A percentile compares a stretch with the other conserved stretches of the same genome.
phyloP scores from a whole-genome alignment of 1,140 invertebrate species.

The Drosophila varians region DNA sequence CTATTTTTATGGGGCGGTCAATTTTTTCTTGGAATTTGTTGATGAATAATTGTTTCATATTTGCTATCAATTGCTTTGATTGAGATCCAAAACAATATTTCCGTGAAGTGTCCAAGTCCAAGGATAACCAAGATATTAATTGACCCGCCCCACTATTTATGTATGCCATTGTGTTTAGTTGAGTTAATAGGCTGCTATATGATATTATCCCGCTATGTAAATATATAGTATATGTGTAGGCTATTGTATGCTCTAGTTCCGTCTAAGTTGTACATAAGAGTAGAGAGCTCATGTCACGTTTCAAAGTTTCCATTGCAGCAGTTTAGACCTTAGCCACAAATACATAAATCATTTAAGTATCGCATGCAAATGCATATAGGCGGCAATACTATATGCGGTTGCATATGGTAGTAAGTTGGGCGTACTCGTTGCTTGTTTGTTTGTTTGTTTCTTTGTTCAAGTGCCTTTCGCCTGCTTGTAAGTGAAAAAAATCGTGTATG shows the following conservation, averaged over 20 bases:
- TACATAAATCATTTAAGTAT: constrained; percentile 7
- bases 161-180: constrained; percentile 47
- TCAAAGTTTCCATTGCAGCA: constrained; percentile 50
- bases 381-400: constrained; percentile 8
- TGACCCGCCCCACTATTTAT: constrained; percentile 17
- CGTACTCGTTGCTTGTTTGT: constrained; percentile 50
- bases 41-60: no score
- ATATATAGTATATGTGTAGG: constrained; percentile 26
- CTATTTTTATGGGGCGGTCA: constrained; percentile 29
- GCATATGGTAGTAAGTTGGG: constrained; percentile 44
- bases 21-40: no score
- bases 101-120: background rate
- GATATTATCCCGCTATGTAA: constrained; percentile 37
- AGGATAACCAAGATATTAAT: background rate
- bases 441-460: constrained; percentile 73
- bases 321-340: constrained; percentile 29
- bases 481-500: constrained; percentile 39
- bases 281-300: constrained; percentile 42
- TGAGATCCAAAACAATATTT: no score
- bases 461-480: constrained; percentile 60
- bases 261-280: constrained; percentile 43
- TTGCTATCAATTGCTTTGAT: no score
- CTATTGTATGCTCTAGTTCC: constrained; percentile 35
- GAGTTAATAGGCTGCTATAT: constrained; percentile 46
- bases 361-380: constrained; percentile 10